phyloP scores from a whole-genome alignment of 2,113 vertebrate genomes.

The Bubo bubo region DNA sequence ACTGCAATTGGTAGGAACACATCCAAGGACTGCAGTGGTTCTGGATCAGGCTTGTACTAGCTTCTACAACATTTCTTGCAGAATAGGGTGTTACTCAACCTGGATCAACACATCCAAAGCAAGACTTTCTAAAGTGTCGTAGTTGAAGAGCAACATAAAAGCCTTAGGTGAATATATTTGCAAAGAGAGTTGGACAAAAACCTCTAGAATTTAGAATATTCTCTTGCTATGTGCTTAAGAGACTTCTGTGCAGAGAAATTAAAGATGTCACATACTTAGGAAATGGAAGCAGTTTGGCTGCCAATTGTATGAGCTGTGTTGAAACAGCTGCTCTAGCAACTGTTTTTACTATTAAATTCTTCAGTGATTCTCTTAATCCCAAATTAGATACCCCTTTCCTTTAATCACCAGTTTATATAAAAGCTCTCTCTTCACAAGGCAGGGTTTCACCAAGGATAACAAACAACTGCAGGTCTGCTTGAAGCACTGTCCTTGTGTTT shows the following conservation, averaged over 20 bases:
- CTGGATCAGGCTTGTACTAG: not conserved
- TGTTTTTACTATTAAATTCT: slow-evolving; percentile 48
- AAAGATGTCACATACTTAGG: slow-evolving; percentile 60
- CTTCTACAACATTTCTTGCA: not conserved
- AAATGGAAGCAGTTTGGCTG: slow-evolving; percentile 29
- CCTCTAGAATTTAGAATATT: slow-evolving; percentile 35
- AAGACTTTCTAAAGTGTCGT: not conserved
- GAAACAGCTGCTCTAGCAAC: slow-evolving; percentile 51
- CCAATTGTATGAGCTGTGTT: slow-evolving; percentile 12
- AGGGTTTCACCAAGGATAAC: slow-evolving; percentile 19
- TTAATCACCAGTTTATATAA: slow-evolving; percentile 40
- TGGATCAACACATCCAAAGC: not conserved
- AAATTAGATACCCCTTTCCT: slow-evolving; percentile 44
- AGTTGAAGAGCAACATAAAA: not conserved
- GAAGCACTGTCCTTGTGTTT: not conserved
- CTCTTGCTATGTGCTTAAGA: slow-evolving; percentile 26
- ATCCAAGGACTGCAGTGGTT: not conserved
- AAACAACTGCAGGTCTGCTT: not conserved
- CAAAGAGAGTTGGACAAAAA: slow-evolving; percentile 15
- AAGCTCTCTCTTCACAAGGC: slow-evolving; percentile 9
- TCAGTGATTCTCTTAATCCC: slow-evolving; percentile 30
- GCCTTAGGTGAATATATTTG: not conserved
- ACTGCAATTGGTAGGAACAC: not conserved
- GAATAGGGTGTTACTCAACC: not conserved
- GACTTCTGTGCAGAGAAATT: slow-evolving; percentile 53